These are phyloP conservation scores for Conger conger DNA, from an alignment of 2,113 vertebrate genomes.

Conservation along the genomic window DNA sequence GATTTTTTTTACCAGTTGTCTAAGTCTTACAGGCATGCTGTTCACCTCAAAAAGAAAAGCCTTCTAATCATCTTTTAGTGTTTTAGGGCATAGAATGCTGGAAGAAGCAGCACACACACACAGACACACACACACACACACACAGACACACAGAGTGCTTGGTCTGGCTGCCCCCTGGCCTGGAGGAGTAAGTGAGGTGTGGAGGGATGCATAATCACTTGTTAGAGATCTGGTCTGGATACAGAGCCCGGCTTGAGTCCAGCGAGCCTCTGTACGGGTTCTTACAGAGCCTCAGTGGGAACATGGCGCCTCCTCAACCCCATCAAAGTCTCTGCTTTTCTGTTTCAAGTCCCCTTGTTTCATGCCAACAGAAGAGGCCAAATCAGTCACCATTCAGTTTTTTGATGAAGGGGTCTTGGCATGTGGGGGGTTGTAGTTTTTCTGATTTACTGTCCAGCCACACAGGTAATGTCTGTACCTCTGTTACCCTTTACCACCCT, in stretches of 20 bases:
- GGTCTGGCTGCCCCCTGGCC: slow-evolving; percentile 60
- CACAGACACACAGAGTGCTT: slow-evolving; percentile 35
- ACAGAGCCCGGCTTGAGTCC: slow-evolving; percentile 47
- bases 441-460: neutral
- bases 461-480: neutral
- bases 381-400: neutral
- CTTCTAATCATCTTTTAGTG: slow-evolving; percentile 76
- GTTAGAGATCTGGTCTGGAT: slow-evolving; percentile 66
- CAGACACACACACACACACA: slow-evolving; percentile 18
- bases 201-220: slow-evolving; percentile 70
- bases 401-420: neutral
- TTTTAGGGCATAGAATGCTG: slow-evolving; percentile 75
- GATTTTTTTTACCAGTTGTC: slow-evolving; percentile 72
- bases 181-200: slow-evolving; percentile 49
- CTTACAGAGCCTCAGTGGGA: neutral
- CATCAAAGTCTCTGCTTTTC: slow-evolving; percentile 31
- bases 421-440: neutral
- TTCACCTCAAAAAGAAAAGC: slow-evolving; percentile 69
- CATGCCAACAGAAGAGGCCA: slow-evolving; percentile 2
- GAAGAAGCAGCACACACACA: slow-evolving; percentile 63
- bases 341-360: slow-evolving; percentile 45
- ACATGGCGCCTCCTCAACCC: neutral
- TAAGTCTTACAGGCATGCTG: slow-evolving; percentile 72
- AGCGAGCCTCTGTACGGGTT: slow-evolving; percentile 33
- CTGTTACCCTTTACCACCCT: neutral